Conservation (phyloP, 30 jellyfish, hydroid and myxozoan genomes). For the Sanderia malayensis region DNA sequence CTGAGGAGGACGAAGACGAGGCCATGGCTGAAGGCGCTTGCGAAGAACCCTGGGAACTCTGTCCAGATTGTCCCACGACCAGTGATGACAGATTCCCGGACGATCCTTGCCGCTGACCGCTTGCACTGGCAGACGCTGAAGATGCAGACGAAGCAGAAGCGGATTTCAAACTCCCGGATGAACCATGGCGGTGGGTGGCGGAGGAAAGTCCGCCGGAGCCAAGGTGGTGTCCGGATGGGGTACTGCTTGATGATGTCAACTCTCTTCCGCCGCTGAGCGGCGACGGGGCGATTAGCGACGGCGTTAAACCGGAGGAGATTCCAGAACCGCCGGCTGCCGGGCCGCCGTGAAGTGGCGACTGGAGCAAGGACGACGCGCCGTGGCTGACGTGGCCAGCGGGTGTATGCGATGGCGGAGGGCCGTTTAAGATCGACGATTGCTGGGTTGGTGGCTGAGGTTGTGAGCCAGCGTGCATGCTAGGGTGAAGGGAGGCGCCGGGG, state of each 20-base stretch:
- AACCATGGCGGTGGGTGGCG: slow-evolving; percentile 38
- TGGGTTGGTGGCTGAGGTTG: background rate
- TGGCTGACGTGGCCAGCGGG: background rate
- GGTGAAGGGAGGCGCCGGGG: background rate
- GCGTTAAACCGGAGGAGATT: background rate
- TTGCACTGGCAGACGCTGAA: background rate
- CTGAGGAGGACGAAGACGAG: slow-evolving; percentile 47
- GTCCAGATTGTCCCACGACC: slow-evolving; percentile 32
- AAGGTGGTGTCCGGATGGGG: background rate
- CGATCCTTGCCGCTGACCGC: background rate
- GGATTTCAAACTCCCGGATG: slow-evolving; percentile 35
- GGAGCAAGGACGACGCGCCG: background rate
- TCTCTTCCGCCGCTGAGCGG: background rate
- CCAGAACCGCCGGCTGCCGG: background rate
- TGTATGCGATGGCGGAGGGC: background rate
- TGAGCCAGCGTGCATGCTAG: background rate
- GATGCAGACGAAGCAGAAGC: no score
- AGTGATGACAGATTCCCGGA: slow-evolving; percentile 11
- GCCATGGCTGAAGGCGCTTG: slow-evolving; percentile 38
- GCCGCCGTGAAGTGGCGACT: background rate
- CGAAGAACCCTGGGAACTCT: background rate
- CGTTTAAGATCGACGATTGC: background rate
- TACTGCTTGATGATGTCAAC: background rate
- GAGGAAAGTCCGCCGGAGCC: no score
- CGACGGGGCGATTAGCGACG: background rate